Percentiles rank a stretch among this genome's conserved stretches.
Conservation (phyloP, 2,888 invertebrate genomes). For the Scaptomyza caliginosa region DNA sequence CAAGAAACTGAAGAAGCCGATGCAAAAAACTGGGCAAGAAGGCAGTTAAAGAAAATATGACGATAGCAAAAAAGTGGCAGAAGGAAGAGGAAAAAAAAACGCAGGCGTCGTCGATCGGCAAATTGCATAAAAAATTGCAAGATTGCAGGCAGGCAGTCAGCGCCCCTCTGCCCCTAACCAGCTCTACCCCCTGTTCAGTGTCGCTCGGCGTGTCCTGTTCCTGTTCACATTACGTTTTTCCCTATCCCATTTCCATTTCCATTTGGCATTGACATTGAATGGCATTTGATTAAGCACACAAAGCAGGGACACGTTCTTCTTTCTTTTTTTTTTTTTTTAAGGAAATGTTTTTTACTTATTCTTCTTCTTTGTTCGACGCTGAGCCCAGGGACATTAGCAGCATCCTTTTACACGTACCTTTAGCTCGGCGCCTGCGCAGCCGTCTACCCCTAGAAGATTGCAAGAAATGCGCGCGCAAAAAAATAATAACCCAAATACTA, state of each 20-base stretch:
- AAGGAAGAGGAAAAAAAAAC: constrained; percentile 35
- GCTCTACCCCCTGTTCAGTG: not conserved
- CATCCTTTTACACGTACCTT: constrained; percentile 75
- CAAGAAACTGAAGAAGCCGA: constrained; percentile 24
- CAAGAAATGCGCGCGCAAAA: constrained; percentile 72
- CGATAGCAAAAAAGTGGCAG: not conserved
- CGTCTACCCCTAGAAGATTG: constrained; percentile 42
- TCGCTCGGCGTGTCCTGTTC: constrained; percentile 10
- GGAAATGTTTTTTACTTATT: constrained; percentile 21
- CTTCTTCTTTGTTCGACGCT: not conserved
- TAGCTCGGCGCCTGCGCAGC: constrained; percentile 69
- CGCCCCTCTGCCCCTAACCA: not conserved
- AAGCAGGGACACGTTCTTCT: constrained; percentile 44
- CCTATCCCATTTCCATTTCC: constrained; percentile 18
- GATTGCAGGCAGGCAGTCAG: constrained; percentile 17
- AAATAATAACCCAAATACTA: constrained; percentile 19
- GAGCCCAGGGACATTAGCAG: constrained; percentile 78
- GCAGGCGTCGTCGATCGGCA: constrained; percentile 62
- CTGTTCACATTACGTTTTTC: not conserved
- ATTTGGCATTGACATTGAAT: constrained; percentile 41
- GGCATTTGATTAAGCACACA: constrained; percentile 71
- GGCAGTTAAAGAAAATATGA: constrained; percentile 18
- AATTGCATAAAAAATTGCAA: constrained; percentile 77
- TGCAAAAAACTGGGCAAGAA: constrained; percentile 17
- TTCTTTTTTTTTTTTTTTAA: constrained; percentile 22